Percentiles rank a stretch among this genome's conserved stretches.
These are phyloP conservation scores for Seriola dumerili DNA, from an alignment of 2,113 vertebrate genomes.

Conservation along the genomic window DNA sequence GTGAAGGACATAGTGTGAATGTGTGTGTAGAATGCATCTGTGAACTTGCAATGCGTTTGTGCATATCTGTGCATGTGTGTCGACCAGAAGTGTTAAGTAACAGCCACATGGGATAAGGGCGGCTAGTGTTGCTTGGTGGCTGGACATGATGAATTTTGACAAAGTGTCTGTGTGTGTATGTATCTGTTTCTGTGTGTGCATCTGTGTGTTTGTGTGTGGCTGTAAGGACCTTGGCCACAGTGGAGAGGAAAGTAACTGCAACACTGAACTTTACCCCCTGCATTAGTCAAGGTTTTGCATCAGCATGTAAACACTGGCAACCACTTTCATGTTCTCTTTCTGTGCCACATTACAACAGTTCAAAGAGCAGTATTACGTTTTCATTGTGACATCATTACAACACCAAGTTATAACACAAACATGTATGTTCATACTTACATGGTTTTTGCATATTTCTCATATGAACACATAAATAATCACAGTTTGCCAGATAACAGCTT, in stretches of 20 bases:
- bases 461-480: neutral
- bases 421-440: neutral
- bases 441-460: neutral
- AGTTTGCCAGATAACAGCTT: no score
- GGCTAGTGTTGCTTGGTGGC: slow-evolving; percentile 61
- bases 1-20: slow-evolving; percentile 9
- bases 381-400: neutral
- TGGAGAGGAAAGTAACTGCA: slow-evolving; percentile 14
- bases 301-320: slow-evolving; percentile 24
- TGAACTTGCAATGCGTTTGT: slow-evolving; percentile 18
- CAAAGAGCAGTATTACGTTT: neutral
- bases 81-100: slow-evolving; percentile 55
- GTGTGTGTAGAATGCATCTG: slow-evolving; percentile 43
- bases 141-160: slow-evolving; percentile 65
- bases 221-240: slow-evolving; percentile 17
- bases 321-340: neutral
- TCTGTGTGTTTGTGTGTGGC: slow-evolving; percentile 18
- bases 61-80: slow-evolving; percentile 28
- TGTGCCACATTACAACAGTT: neutral
- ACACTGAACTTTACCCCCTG: slow-evolving; percentile 31
- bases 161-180: slow-evolving; percentile 50
- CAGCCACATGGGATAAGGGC: slow-evolving; percentile 60
- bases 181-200: slow-evolving; percentile 12
- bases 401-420: neutral
- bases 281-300: slow-evolving; percentile 19